These are phyloP conservation scores for Hippoglossus stenolepis DNA, from an alignment of 2,113 vertebrate species.

Conservation along the genomic window DNA sequence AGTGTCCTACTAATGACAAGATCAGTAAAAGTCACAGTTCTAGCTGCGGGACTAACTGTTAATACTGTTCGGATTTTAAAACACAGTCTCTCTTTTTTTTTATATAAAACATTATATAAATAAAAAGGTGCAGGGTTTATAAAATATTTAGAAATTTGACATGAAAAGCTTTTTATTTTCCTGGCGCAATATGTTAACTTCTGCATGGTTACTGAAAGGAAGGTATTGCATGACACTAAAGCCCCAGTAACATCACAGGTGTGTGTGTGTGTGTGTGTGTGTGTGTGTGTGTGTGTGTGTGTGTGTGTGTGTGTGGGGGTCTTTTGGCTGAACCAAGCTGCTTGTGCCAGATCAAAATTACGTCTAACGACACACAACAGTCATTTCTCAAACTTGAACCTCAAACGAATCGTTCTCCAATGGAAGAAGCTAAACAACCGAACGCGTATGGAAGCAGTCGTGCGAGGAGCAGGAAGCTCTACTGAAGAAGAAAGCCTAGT, in stretches of 20 bases:
- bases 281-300: too few species aligned
- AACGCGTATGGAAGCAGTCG: slow-evolving; percentile 11
- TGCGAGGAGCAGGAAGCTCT: neutral
- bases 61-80: slow-evolving; percentile 7
- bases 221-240: slow-evolving; percentile 24
- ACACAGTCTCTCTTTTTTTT: neutral
- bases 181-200: slow-evolving; percentile 1
- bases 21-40: neutral
- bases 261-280: too few species aligned
- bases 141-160: slow-evolving; percentile 32
- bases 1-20: neutral
- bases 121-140: slow-evolving; percentile 16
- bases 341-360: too few species aligned
- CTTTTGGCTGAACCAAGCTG: too few species aligned
- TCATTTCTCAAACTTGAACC: neutral
- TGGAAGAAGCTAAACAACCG: slow-evolving; percentile 7
- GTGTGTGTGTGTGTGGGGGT: too few species aligned
- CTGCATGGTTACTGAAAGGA: slow-evolving; percentile 5
- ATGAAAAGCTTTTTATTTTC: neutral
- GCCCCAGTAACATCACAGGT: neutral
- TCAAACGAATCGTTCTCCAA: slow-evolving; percentile 1
- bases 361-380: neutral
- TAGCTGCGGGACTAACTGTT: neutral
- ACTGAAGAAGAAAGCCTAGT: neutral
- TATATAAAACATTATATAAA: slow-evolving; percentile 36